These are phyloP conservation scores for Trichogramma evanescens DNA, from an alignment of 2,888 invertebrate genomes.

Conservation along the genomic window DNA sequence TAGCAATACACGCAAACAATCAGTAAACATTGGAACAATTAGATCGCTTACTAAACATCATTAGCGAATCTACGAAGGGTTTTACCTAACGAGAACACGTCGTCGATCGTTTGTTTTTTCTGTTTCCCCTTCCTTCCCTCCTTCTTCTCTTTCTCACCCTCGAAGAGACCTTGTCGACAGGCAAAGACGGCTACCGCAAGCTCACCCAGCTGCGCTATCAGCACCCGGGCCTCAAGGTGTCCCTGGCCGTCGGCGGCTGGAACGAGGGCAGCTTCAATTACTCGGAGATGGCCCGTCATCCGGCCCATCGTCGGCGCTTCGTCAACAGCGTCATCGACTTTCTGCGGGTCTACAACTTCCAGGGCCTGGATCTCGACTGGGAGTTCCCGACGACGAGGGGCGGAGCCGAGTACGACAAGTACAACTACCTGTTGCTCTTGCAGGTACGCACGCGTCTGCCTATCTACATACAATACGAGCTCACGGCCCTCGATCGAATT, in stretches of 20 bases:
- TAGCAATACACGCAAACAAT: too few relatives aligned
- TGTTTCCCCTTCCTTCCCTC: background rate
- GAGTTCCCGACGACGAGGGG: conserved; percentile 74
- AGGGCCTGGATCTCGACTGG: conserved; percentile 78
- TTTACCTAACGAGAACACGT: too few relatives aligned
- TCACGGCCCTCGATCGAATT: background rate
- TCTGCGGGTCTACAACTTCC: conserved; percentile 65
- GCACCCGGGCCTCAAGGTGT: conserved; percentile 64
- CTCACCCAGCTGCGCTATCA: conserved; percentile 60
- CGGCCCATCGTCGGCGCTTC: conserved; percentile 59
- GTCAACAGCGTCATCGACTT: conserved; percentile 64
- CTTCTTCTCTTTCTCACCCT: background rate
- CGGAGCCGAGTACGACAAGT: conserved; percentile 66
- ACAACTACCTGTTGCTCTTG: conserved; percentile 69
- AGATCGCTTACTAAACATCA: too few relatives aligned
- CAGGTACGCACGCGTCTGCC: conserved; percentile 51
- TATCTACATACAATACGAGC: too few relatives aligned
- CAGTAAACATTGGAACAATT: too few relatives aligned
- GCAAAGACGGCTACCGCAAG: conserved; percentile 53
- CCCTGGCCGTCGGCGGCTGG: conserved; percentile 85
- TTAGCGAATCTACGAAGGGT: too few relatives aligned
- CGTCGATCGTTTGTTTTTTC: background rate
- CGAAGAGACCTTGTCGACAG: conserved; percentile 29
- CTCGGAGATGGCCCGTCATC: conserved; percentile 62
- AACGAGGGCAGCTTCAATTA: conserved; percentile 77